Conservation (phyloP, 2,797 vertebrate species). For the Bufotes viridis region DNA sequence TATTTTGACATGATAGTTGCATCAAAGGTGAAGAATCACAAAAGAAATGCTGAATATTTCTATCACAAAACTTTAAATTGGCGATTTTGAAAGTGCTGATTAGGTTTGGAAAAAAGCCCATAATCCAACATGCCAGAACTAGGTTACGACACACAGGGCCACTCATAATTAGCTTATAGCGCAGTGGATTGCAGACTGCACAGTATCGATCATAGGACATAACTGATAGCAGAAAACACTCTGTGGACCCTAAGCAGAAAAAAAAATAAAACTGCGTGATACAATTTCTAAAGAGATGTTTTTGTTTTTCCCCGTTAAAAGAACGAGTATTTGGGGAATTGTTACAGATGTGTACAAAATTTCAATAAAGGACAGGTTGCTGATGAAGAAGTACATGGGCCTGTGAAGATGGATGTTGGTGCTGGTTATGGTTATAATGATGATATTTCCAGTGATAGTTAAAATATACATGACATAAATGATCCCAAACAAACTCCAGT, state of each 20-base stretch:
- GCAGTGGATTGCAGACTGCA: slow-evolving; percentile 44
- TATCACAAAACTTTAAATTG: slow-evolving; percentile 61
- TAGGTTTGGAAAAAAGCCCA: slow-evolving; percentile 53
- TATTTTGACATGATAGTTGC: slow-evolving; percentile 56
- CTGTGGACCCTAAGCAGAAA: slow-evolving; percentile 46
- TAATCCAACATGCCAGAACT: slow-evolving; percentile 57
- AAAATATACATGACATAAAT: slow-evolving; percentile 49
- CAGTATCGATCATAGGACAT: slow-evolving; percentile 62
- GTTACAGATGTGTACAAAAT: slow-evolving; percentile 56
- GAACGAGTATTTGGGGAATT: slow-evolving; percentile 53
- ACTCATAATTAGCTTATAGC: slow-evolving; percentile 58
- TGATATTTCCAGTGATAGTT: slow-evolving; percentile 56
- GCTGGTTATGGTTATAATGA: slow-evolving; percentile 53
- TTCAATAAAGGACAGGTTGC: slow-evolving; percentile 63
- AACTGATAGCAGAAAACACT: slow-evolving; percentile 56
- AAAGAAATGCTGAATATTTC: slow-evolving; percentile 62
- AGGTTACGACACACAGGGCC: slow-evolving; percentile 32
- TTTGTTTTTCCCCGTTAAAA: slow-evolving; percentile 46
- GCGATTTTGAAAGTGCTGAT: slow-evolving; percentile 42
- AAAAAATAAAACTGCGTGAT: slow-evolving; percentile 61
- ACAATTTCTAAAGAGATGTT: slow-evolving; percentile 59
- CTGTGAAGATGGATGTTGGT: slow-evolving; percentile 39
- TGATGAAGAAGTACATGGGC: slow-evolving; percentile 57
- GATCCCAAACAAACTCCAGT: slow-evolving; percentile 47
- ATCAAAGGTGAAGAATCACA: slow-evolving; percentile 61